Percentiles rank a stretch among this genome's conserved stretches.
Evolutionary conservation across 2,888 invertebrate species (phyloP).

Genomic region (Penaeus monodon): DNA sequence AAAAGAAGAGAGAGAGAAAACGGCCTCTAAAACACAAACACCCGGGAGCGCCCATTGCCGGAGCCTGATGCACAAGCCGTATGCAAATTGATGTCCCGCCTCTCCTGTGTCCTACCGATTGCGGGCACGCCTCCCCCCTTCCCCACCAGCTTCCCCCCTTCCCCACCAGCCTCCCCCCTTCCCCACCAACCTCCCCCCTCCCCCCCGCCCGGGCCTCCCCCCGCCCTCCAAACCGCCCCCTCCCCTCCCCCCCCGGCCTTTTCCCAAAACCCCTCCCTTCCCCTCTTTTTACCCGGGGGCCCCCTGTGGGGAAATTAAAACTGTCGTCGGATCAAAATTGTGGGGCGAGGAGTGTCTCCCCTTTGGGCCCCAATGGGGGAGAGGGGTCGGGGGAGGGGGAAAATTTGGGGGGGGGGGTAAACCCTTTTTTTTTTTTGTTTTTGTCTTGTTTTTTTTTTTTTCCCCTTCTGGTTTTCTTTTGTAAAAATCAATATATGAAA

Average conservation of each 20-base stretch:
- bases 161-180: neutral
- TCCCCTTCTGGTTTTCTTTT: too few species aligned
- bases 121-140: neutral
- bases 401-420: too few species aligned
- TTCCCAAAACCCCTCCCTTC: neutral
- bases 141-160: too few species aligned
- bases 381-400: too few species aligned
- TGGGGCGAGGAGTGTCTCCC: too few species aligned
- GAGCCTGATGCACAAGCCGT: neutral
- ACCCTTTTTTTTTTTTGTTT: too few species aligned
- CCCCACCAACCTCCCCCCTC: neutral
- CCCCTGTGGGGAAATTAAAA: too few species aligned
- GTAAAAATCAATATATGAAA: too few species aligned
- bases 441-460: too few species aligned
- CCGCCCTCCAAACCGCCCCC: neutral
- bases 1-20: too few species aligned
- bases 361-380: too few species aligned
- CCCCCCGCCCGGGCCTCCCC: neutral
- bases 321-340: neutral
- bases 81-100: neutral
- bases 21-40: too few species aligned
- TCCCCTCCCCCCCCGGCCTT: neutral
- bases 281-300: neutral
- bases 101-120: constrained; percentile 7
- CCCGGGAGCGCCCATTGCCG: neutral